Conservation (phyloP, 2,797 vertebrate genomes). For the Tinamus major region DNA sequence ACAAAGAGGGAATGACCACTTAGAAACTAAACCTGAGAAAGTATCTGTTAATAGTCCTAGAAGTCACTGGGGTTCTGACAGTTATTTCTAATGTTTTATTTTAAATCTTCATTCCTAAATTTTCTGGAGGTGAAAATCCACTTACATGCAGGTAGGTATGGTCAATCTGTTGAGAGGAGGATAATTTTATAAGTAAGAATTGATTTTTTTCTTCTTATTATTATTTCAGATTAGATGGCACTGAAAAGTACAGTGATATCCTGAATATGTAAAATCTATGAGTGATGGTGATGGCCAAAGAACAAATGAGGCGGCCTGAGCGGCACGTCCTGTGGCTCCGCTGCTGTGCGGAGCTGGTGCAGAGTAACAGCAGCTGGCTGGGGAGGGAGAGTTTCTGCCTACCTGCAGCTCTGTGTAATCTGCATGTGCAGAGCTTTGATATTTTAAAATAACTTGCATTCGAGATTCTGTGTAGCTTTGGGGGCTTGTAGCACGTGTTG, state of each 20-base stretch:
- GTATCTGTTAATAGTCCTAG: neutral
- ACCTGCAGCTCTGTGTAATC: conserved; percentile 3
- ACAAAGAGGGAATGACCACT: neutral
- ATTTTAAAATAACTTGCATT: neutral
- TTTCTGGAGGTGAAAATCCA: conserved; percentile 5
- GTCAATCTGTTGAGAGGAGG: neutral
- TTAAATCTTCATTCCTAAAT: neutral
- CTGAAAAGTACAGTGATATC: neutral
- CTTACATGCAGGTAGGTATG: neutral
- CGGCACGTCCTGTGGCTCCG: neutral
- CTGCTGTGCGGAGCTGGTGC: neutral
- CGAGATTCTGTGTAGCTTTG: neutral
- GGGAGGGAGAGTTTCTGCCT: neutral
- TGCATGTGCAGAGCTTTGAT: conserved; percentile 7
- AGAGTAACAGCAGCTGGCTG: neutral
- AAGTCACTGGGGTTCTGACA: neutral
- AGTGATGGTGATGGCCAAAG: neutral
- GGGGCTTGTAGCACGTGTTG: conserved; percentile 32
- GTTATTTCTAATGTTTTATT: neutral
- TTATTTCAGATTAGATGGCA: neutral
- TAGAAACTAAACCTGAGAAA: neutral
- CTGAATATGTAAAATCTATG: neutral
- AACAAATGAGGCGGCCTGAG: neutral
- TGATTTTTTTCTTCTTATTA: neutral
- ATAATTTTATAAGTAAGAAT: neutral